Base-by-base conservation (phyloP, 2,888 invertebrate species). In the Latrodectus elegans region DNA sequence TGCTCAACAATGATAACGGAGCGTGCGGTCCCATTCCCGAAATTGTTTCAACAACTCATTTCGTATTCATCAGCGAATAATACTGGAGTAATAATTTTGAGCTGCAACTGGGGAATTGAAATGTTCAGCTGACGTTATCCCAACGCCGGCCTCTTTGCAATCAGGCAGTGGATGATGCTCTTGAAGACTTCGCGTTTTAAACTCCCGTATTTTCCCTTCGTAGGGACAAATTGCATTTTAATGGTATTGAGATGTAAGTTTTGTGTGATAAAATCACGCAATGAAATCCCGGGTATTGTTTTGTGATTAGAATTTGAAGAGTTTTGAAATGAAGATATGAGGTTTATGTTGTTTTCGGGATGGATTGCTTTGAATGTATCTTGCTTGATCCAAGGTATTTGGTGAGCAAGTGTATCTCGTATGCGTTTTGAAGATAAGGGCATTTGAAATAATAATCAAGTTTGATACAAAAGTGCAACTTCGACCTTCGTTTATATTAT, bases 21-120 rank as follows among this genome's bases (percentile, higher is more conserved):
- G 81, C 81, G 72, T 81, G 86, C 38, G 55, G 73, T 68, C 74
- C 81, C 75, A 87, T 81, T 80, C 75, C 84, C 79, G 67, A 84
- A 87, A 87, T 87, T 81, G 86, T 87, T 87, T 87, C 86, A 87
- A 87, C 86, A 87, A 87, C 86, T 87, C 86, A 87, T 87, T 87
- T 72, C 79, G 77, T 76, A 87, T 87, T 87, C 86, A 87, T 87
- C 86, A 87, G 86, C 14, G 86, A 82, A 87, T 87, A 87, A 87
- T 87, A 87, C 86, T 53, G 77, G 70, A 77, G 86, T 87, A 87
- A 87, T 87, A 87, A 87, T 87, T 87, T 80, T 87, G 86, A 81
- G 86, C 55, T 38, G 60, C 60, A 60, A 38, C 38, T 38, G 76
- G 81, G 60, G 86, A 87, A 87, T 87, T 87, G 86, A 87, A 87